Percentiles rank a stretch among this genome's conserved stretches.
phyloP scores from a whole-genome alignment of 2,797 vertebrate genomes.

The Lacerta bilineata region DNA sequence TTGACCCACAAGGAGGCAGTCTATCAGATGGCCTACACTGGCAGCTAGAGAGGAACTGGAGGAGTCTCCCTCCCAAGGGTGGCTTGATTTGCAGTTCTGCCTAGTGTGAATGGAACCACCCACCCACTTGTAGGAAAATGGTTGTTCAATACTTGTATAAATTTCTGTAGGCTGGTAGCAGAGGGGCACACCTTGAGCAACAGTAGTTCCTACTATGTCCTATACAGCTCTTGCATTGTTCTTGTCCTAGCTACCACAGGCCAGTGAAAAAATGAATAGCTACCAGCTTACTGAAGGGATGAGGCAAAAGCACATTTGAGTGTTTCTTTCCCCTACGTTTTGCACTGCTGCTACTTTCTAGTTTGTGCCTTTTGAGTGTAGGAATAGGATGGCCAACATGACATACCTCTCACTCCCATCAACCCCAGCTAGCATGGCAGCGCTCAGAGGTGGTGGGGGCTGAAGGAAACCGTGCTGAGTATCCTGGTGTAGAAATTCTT shows the following conservation, averaged over 20 bases:
- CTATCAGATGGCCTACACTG: neutral
- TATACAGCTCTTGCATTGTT: neutral
- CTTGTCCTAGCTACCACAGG: neutral
- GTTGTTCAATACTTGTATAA: too few relatives aligned
- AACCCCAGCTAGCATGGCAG: too few relatives aligned
- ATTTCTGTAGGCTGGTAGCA: neutral
- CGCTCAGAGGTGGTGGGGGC: too few relatives aligned
- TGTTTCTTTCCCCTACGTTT: neutral
- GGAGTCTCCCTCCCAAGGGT: too few relatives aligned
- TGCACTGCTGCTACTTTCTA: too few relatives aligned
- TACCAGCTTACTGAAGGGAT: neutral
- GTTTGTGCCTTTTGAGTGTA: neutral
- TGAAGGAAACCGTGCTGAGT: too few relatives aligned
- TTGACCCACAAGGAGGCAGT: neutral
- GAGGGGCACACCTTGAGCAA: neutral
- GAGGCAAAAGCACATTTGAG: neutral
- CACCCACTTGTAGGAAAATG: neutral
- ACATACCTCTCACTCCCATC: too few relatives aligned
- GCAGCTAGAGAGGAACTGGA: neutral
- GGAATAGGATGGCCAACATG: too few relatives aligned
- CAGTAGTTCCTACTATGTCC: neutral
- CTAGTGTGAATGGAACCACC: too few relatives aligned
- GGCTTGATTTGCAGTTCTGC: too few relatives aligned
- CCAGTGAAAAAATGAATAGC: neutral
- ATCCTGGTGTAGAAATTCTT: neutral